phyloP scores from a whole-genome alignment of 64 coral and sea anemone species.

The Porites australiensis region DNA sequence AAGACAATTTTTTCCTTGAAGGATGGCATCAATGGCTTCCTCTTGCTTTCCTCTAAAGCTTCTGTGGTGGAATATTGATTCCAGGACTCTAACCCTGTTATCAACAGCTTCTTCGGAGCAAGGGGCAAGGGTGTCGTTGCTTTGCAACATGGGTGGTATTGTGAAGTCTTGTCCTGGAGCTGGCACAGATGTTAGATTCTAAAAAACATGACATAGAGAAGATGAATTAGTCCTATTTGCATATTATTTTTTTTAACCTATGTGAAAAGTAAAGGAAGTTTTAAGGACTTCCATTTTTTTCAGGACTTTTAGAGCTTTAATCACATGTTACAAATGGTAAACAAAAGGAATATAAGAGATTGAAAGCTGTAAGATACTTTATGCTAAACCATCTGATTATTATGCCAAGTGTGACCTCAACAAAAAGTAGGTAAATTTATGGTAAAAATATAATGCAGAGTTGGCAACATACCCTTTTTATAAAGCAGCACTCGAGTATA shows the following conservation, averaged over 20 bases:
- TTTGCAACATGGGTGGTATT: not conserved
- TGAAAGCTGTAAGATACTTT: no score
- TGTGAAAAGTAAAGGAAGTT: not conserved
- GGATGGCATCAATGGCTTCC: conserved; percentile 51
- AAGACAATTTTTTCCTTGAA: conserved; percentile 46
- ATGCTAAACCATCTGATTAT: no score
- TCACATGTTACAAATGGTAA: no score
- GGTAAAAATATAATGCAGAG: not conserved
- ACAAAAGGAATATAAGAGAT: no score
- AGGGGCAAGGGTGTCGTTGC: not conserved
- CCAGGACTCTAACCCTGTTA: not conserved
- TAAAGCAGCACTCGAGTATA: conserved; percentile 6
- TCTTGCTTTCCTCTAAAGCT: conserved; percentile 62
- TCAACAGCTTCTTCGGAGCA: not conserved
- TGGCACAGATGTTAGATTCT: not conserved
- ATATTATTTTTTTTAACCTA: not conserved
- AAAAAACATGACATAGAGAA: not conserved
- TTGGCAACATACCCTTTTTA: conserved; percentile 19
- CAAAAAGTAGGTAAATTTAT: not conserved
- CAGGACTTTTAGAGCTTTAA: no score
- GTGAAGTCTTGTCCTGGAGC: not conserved
- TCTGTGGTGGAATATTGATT: conserved; percentile 4
- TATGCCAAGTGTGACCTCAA: no score
- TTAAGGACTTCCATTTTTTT: not conserved
- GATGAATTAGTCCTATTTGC: not conserved